Base-by-base conservation (phyloP, 1,140 invertebrate genomes). In the Sitobion miscanthi region DNA sequence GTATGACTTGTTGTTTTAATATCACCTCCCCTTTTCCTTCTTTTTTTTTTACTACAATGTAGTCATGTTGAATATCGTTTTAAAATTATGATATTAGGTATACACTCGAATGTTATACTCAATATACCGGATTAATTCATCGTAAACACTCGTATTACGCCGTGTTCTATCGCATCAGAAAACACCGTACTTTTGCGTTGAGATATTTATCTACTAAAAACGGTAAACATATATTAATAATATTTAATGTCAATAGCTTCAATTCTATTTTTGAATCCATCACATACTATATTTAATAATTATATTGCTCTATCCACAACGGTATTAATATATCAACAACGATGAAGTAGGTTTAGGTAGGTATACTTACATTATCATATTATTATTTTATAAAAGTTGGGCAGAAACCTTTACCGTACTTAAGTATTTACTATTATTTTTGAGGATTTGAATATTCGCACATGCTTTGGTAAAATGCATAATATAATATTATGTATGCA, bases 1-100 rank as follows among this genome's bases (percentile, higher is more conserved):
- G 45, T 69, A 89, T 42, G 9, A 89, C 52, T 89, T 77, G 62
- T 83, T 91, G 69, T 82, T 91, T 91, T 91, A 91, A 91, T 91
- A 91, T 77, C 77, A 82, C 45, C 57, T 69, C 89, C 90, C 90
- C 14, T 38, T 90, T 62, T 90, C n/a, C 6, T 54, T 54, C 38
- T 77, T 35, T 57, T 21, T 82, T n/a, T 82, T 82, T 91, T 52
- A 47, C 62, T 69, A 21, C 17, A 45, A 45, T 69, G 6, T 69
- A 57, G 23, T 69, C 30, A 21, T 45, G 25, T 90, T 45, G 45
- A 57, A 57, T 87, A 49, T 87, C 47, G 83, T 25, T 45, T 25
- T 25, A 85, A 85, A 85, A 85, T 42, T 25, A 85, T 2, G 30
- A 85, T 85, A 45, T 45, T 42, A 85, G 38, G 9, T 45, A 45